Conservation (phyloP, 2,888 invertebrate genomes). For the Acanthosepion pharaonis region DNA sequence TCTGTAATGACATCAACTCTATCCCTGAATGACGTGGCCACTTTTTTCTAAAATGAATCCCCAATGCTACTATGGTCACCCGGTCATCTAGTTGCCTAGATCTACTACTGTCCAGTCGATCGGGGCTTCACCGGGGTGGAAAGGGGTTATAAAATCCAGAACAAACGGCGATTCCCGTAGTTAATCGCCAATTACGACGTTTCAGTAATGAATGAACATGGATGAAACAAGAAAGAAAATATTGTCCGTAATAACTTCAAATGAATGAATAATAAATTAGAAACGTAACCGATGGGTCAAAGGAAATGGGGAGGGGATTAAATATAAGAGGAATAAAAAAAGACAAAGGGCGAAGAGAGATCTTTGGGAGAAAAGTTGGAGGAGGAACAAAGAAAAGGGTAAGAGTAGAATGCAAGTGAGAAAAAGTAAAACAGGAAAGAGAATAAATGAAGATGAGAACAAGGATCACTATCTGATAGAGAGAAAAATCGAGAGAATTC, state of each 20-base stretch:
- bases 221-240: not conserved
- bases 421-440: not conserved
- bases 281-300: not conserved
- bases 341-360: no score
- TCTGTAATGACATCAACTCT: not conserved
- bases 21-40: not conserved
- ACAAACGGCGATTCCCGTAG: not conserved
- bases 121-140: not conserved
- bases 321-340: not conserved
- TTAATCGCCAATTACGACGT: slow-evolving; percentile 5
- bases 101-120: not conserved
- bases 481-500: no score
- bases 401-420: not conserved
- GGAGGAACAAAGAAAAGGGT: not conserved
- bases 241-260: not conserved
- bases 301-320: not conserved
- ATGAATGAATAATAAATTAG: slow-evolving; percentile 11
- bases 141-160: not conserved
- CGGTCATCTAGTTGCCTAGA: not conserved
- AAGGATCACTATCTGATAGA: no score
- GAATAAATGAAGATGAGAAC: not conserved
- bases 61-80: not conserved
- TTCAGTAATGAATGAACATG: not conserved
- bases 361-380: no score
- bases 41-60: not conserved